These are phyloP conservation scores for Perca fluviatilis DNA, from an alignment of 2,113 vertebrate species.

Conservation along the genomic window DNA sequence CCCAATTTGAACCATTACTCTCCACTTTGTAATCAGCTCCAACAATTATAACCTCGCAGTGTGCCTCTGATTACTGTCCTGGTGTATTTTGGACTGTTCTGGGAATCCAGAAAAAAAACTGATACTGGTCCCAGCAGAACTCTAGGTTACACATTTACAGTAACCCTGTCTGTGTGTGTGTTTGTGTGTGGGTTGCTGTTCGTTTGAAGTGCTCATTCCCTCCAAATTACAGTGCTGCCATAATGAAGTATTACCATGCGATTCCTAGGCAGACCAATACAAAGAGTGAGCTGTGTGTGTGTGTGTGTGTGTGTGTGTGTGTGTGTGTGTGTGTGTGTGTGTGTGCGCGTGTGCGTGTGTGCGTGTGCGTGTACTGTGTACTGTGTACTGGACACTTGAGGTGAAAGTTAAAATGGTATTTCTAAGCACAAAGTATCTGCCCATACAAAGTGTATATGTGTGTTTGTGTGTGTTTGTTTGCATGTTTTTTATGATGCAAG, in stretches of 20 bases:
- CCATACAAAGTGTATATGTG: not conserved
- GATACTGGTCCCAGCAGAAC: constrained; percentile 79
- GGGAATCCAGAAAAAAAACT: constrained; percentile 65
- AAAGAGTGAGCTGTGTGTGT: constrained; percentile 46
- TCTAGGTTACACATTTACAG: constrained; percentile 74
- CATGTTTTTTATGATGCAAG: constrained; percentile 17
- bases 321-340: constrained; percentile 30
- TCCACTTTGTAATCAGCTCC: constrained; percentile 83
- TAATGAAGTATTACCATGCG: constrained; percentile 85
- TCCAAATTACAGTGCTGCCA: constrained; percentile 84
- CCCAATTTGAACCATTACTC: constrained; percentile 75
- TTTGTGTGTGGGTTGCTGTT: constrained; percentile 78
- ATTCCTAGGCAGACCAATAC: constrained; percentile 77
- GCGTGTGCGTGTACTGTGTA: not conserved
- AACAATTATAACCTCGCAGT: constrained; percentile 81
- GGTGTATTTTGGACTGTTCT: constrained; percentile 81
- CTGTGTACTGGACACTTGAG: constrained; percentile 55
- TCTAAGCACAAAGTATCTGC: constrained; percentile 15
- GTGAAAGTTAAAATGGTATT: constrained; percentile 67
- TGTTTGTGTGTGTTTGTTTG: constrained; percentile 17
- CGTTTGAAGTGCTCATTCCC: constrained; percentile 82
- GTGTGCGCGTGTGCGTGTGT: not conserved
- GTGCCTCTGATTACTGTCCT: constrained; percentile 78
- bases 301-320: constrained; percentile 32
- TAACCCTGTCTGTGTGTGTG: constrained; percentile 74